These are phyloP conservation scores for Xanthorhoe spadicearia DNA, from an alignment of 2,888 invertebrate species.

Conservation along the genomic window DNA sequence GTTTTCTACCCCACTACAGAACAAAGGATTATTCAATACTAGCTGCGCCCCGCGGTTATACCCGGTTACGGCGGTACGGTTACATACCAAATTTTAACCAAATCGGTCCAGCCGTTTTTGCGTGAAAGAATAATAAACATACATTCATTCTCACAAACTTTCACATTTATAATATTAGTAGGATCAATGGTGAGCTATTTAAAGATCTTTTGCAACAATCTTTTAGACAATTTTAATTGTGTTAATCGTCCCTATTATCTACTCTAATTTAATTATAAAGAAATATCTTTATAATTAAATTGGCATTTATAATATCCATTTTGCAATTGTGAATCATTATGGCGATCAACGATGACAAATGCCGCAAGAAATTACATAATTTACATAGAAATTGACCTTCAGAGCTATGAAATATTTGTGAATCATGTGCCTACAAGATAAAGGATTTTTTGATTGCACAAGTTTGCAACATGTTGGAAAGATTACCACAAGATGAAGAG, in stretches of 20 bases:
- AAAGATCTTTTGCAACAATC: background rate
- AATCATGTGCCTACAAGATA: constrained; percentile 15
- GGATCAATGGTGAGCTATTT: no score
- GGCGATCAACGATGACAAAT: constrained; percentile 8
- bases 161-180: no score
- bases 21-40: no score
- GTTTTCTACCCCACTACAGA: no score
- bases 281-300: background rate
- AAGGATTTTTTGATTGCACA: constrained; percentile 8
- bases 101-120: no score
- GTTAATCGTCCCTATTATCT: background rate
- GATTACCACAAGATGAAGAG: background rate
- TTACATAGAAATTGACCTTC: constrained; percentile 27
- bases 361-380: constrained; percentile 25
- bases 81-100: no score
- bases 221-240: background rate
- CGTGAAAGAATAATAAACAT: no score
- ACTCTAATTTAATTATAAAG: background rate
- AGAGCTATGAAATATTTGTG: background rate
- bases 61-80: no score
- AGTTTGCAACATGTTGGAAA: constrained; percentile 1
- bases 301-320: background rate
- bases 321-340: background rate
- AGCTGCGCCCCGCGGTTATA: no score
- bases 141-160: no score